Evolutionary conservation across 1,140 invertebrate genomes (phyloP).

Genomic region (Drosophila nigrodunni): DNA sequence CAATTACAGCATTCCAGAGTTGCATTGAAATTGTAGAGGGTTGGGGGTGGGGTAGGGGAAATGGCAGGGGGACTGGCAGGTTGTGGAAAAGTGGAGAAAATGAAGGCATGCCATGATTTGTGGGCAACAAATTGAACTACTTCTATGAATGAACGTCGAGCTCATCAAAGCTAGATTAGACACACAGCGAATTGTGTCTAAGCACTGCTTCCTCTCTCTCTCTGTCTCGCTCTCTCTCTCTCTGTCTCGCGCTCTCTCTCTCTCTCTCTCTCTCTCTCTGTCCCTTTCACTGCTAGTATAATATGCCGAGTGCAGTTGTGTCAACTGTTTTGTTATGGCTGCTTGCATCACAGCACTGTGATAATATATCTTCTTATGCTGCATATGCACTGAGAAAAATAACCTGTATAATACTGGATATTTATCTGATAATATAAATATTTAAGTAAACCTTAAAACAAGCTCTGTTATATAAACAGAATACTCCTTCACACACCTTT

Average conservation of each 20-base stretch:
- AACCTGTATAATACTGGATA: no score
- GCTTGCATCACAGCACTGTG: conserved; percentile 56
- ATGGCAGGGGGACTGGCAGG: neutral
- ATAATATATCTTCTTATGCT: conserved; percentile 64
- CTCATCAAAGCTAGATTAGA: conserved; percentile 51
- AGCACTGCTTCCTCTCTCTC: neutral
- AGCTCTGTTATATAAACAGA: no score
- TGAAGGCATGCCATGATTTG: conserved; percentile 24
- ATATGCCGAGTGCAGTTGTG: conserved; percentile 53
- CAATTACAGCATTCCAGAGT: conserved; percentile 55
- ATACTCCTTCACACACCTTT: no score
- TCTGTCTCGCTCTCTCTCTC: no score
- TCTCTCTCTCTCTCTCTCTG: neutral
- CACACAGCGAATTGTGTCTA: conserved; percentile 24
- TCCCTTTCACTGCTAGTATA: neutral
- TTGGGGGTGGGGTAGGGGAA: neutral
- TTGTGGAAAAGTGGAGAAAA: neutral
- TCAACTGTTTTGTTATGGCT: conserved; percentile 76
- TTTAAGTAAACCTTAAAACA: no score
- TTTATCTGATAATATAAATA: no score
- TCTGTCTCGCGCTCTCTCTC: neutral
- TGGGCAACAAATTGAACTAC: conserved; percentile 61
- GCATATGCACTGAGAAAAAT: neutral
- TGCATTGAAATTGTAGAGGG: neutral
- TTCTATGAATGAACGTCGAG: conserved; percentile 56